Evolutionary conservation across 2,797 vertebrate genomes (phyloP), one percentile per base, ranked within the genome.

Genomic region (Tapirus indicus): DNA sequence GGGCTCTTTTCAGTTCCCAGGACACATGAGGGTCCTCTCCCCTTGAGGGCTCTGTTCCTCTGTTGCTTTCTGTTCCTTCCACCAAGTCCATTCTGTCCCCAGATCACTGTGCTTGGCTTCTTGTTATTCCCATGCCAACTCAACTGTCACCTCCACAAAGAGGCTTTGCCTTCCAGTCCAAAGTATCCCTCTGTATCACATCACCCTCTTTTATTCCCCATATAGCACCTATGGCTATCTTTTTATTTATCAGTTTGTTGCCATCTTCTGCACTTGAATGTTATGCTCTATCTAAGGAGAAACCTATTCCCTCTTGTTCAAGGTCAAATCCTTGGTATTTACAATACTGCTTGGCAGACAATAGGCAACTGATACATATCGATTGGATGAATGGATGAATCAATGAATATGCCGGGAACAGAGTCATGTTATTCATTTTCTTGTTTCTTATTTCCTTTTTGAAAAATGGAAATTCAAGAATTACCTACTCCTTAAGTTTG

Each of bases 401-500:
- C 5, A n/a, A 5, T 29, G 8, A 9, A 66, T 62, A 23, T n/a
- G 4, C 86, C 72, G 6, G 56, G 77, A 82, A 89, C 54, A 66
- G 11, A 91, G 27, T 64, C 23, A 4, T 0, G 1, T 20, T 60
- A 71, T 41, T 92, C 10, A 62, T 38, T 25, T 41, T 47, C 74
- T 66, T 62, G 29, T 35, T 89, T 29, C 29, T 94, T 52, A 64
- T 80, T 78, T 83, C n/a, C 75, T 88, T 83, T 84, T 69, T 56
- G 18, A 12, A 72, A 91, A 93, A 17, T n/a, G 20, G 4, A 9
- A 82, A 92, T 56, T 92, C 25, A 58, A 60, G 54, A 80, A 38
- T 69, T 7, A 47, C 14, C 29, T 16, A 27, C 20, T 54, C 38
- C 54, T 52, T n/a, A 82, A 35, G 17, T 32, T 60, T 77, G 21